Conservation (phyloP, 2,113 vertebrate genomes). For the Henicopernis longicauda region DNA sequence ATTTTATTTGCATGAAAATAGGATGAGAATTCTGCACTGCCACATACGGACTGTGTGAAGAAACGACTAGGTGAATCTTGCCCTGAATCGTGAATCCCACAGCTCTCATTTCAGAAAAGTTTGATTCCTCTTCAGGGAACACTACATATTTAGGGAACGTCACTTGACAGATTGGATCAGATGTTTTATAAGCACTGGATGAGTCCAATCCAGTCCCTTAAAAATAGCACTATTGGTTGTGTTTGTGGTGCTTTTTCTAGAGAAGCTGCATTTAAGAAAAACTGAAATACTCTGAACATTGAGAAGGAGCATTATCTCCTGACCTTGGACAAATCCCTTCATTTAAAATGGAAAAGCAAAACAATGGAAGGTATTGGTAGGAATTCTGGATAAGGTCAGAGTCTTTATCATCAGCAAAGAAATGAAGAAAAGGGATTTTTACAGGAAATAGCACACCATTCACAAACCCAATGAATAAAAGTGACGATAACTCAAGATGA, state of each 20-base stretch:
- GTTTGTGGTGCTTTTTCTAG: neutral
- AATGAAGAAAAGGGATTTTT: slow-evolving; percentile 30
- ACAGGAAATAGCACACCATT: slow-evolving; percentile 47
- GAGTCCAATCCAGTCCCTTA: neutral
- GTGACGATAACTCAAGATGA: slow-evolving; percentile 28
- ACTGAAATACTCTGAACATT: neutral
- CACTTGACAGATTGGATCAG: neutral
- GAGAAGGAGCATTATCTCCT: neutral
- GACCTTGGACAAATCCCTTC: slow-evolving; percentile 26
- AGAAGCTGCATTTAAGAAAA: neutral
- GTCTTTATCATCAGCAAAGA: neutral
- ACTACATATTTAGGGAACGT: neutral
- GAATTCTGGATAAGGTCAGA: slow-evolving; percentile 28
- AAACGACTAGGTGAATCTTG: neutral
- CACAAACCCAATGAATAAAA: slow-evolving; percentile 28
- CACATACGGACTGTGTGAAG: neutral
- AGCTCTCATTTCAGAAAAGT: neutral
- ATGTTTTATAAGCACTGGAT: neutral
- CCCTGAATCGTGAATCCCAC: neutral
- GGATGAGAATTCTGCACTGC: slow-evolving; percentile 10
- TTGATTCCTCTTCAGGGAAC: neutral
- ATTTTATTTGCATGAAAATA: slow-evolving; percentile 63
- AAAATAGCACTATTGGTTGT: neutral
- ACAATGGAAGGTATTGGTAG: slow-evolving; percentile 6
- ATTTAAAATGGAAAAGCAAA: slow-evolving; percentile 24